phyloP scores from a whole-genome alignment of 1,140 invertebrate species.

The Bombus superbus region DNA sequence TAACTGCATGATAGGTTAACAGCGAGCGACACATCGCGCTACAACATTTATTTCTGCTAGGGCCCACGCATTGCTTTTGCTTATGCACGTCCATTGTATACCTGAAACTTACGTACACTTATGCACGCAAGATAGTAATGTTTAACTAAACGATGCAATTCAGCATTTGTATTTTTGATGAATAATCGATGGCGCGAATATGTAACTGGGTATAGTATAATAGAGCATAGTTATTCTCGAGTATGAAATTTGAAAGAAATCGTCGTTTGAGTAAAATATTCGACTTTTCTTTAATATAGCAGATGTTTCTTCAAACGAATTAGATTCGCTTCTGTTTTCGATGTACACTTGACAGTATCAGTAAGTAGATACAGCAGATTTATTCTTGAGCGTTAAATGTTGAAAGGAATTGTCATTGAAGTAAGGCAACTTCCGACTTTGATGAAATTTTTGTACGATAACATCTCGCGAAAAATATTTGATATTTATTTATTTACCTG shows the following conservation, averaged over 20 bases:
- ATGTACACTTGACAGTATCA: not conserved
- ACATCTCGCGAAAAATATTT: too few relatives aligned
- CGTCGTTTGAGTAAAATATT: too few relatives aligned
- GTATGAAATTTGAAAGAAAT: not conserved
- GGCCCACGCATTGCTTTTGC: not conserved
- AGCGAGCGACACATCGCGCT: constrained; percentile 35
- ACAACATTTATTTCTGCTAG: not conserved
- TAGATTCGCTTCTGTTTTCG: not conserved
- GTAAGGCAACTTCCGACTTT: too few relatives aligned
- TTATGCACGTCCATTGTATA: not conserved
- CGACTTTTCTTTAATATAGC: not conserved
- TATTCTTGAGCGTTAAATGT: too few relatives aligned
- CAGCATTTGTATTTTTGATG: not conserved
- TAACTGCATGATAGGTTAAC: constrained; percentile 58
- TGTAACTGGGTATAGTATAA: not conserved
- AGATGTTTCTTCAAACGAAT: not conserved
- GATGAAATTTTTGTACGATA: too few relatives aligned
- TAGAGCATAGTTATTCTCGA: not conserved
- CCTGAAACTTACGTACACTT: not conserved
- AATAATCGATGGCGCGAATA: not conserved
- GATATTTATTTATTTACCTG: too few relatives aligned
- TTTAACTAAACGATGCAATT: not conserved
- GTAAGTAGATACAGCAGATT: too few relatives aligned
- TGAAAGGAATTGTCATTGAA: not conserved
- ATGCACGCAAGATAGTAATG: too few relatives aligned